phyloP scores from a whole-genome alignment of 2,113 vertebrate genomes.

The Psilopsiagon aymara region DNA sequence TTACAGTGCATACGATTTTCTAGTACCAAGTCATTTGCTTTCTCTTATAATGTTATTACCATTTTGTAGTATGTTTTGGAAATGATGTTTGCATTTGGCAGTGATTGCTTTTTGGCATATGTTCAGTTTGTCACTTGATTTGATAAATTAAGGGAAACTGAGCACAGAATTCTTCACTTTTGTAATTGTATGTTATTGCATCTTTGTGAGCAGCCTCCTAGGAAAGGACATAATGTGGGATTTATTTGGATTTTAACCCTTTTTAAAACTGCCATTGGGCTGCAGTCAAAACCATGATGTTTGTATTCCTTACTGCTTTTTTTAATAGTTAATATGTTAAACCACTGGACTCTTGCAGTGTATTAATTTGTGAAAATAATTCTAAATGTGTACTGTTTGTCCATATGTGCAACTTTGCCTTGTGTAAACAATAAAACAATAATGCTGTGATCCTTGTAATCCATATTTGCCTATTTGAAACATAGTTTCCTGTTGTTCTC shows the following conservation, averaged over 20 bases:
- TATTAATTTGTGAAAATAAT: conserved; percentile 71
- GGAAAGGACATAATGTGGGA: neutral
- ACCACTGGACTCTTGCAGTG: conserved; percentile 74
- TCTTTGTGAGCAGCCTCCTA: conserved; percentile 27
- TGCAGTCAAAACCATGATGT: conserved; percentile 59
- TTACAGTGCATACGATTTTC: conserved; percentile 37
- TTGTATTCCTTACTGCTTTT: conserved; percentile 71
- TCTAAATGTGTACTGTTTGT: conserved; percentile 73
- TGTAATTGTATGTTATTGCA: conserved; percentile 60
- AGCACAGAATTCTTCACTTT: conserved; percentile 65
- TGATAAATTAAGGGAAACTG: conserved; percentile 64
- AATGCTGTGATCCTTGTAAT: conserved; percentile 68
- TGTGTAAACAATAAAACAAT: conserved; percentile 76
- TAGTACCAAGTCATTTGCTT: conserved; percentile 62
- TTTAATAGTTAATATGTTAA: conserved; percentile 70
- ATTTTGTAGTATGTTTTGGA: conserved; percentile 65
- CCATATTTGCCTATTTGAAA: conserved; percentile 15
- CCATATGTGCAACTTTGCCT: conserved; percentile 60
- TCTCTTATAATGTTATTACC: conserved; percentile 59
- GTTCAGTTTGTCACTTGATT: conserved; percentile 41
- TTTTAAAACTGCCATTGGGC: conserved; percentile 59
- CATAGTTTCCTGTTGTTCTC: neutral
- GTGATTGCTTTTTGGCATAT: conserved; percentile 39
- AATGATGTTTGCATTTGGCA: conserved; percentile 1
- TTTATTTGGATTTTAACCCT: conserved; percentile 25